Conservation (phyloP, 2,113 vertebrate species). For the Andinoacara biseriatus region DNA sequence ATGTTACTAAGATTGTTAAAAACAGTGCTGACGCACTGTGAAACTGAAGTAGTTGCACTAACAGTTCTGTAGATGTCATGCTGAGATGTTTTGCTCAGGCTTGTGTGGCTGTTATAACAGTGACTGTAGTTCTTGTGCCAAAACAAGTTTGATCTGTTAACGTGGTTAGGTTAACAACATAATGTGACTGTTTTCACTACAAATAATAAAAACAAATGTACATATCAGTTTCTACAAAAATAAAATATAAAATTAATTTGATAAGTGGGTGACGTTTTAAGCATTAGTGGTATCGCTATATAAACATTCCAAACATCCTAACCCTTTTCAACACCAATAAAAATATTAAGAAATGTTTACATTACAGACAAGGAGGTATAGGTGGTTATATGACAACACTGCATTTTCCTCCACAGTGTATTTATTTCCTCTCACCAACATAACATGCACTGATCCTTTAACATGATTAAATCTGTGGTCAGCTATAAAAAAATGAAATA, state of each 20-base stretch:
- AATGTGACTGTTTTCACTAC: conserved; percentile 8
- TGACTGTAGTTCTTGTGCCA: background rate
- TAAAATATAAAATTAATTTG: background rate
- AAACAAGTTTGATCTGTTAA: background rate
- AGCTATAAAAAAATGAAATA: conserved; percentile 27
- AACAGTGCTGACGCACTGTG: background rate
- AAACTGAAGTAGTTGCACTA: conserved; percentile 14
- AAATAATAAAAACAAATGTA: background rate
- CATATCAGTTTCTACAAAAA: conserved; percentile 2
- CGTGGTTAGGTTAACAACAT: background rate
- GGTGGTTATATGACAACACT: background rate
- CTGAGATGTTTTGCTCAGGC: background rate
- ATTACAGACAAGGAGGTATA: background rate
- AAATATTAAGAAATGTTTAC: background rate
- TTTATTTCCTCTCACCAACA: conserved; percentile 1
- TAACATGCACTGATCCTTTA: background rate
- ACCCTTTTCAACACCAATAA: background rate
- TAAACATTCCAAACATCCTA: background rate
- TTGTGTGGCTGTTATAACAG: background rate
- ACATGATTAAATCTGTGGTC: conserved; percentile 30
- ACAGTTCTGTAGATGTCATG: background rate
- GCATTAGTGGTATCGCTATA: background rate
- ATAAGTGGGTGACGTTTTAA: background rate
- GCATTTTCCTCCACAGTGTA: background rate
- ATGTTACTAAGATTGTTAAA: background rate